These are phyloP conservation scores for Neodiprion virginianus DNA, from an alignment of 1,140 invertebrate genomes.

Conservation along the genomic window DNA sequence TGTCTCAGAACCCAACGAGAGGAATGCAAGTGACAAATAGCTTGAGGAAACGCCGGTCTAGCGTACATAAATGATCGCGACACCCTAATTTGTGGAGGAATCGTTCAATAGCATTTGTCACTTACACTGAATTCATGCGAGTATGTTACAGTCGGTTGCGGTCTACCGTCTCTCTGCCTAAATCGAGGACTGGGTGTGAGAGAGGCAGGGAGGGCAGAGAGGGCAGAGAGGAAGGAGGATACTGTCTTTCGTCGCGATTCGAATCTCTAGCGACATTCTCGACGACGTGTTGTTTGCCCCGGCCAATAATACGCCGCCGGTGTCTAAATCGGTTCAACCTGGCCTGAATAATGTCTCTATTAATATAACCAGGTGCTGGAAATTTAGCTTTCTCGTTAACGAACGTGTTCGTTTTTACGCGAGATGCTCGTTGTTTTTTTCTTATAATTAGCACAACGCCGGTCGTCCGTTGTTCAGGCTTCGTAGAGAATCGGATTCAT, in stretches of 20 bases:
- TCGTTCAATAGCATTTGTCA: neutral
- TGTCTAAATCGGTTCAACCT: conserved; percentile 1
- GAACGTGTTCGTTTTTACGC: neutral
- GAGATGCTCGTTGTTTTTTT: no score
- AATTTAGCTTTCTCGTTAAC: neutral
- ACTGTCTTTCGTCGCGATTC: neutral
- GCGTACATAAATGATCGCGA: neutral
- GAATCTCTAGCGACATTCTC: conserved; percentile 1
- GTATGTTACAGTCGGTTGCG: neutral
- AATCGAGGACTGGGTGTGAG: no score
- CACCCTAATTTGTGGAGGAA: neutral
- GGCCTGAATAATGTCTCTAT: conserved; percentile 7
- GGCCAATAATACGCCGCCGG: neutral
- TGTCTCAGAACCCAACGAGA: neutral
- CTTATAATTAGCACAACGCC: no score
- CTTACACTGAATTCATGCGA: neutral
- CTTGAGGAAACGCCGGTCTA: neutral
- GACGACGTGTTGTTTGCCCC: neutral
- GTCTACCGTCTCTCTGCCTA: neutral
- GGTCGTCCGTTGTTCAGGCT: no score
- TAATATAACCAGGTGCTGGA: conserved; percentile 2
- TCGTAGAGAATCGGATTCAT: no score
- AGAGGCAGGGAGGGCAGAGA: neutral
- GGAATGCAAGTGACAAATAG: conserved; percentile 2
- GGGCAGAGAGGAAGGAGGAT: neutral